Conservation (phyloP, 2,888 invertebrate species). For the Dusona sp. region DNA sequence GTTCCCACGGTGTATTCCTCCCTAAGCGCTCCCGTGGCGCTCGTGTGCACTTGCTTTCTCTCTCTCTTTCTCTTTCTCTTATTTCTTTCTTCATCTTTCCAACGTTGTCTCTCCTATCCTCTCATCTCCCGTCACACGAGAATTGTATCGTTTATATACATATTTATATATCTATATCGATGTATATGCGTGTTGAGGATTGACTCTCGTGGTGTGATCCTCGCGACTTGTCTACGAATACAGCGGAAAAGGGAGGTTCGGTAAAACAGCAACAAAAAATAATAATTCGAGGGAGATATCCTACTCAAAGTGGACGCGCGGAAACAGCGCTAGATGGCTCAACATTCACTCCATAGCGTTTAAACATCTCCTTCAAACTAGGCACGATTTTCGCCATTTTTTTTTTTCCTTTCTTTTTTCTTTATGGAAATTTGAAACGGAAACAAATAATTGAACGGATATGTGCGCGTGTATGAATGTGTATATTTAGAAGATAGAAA, state of each 20-base stretch:
- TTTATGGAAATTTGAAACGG: too few relatives aligned
- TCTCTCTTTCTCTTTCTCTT: conserved; percentile 25
- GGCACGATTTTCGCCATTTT: neutral
- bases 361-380: neutral
- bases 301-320: neutral
- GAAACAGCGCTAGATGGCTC: neutral
- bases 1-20: conserved; percentile 74
- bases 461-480: neutral
- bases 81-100: conserved; percentile 52
- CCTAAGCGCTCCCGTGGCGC: conserved; percentile 57
- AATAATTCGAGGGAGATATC: conserved; percentile 35
- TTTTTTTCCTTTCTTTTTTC: neutral
- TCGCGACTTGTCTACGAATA: conserved; percentile 30
- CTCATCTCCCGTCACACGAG: conserved; percentile 57
- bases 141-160: conserved; percentile 13
- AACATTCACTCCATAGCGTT: neutral
- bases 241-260: conserved; percentile 56
- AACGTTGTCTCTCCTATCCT: conserved; percentile 25
- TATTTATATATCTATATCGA: neutral
- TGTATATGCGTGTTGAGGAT: conserved; percentile 55
- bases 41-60: conserved; percentile 62
- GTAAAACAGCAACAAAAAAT: conserved; percentile 14
- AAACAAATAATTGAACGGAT: neutral
- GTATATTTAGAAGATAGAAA: neutral
- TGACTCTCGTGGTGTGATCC: conserved; percentile 46